Evolutionary conservation across 1,140 invertebrate species (phyloP).

Genomic region (Drosophila ananassae): DNA sequence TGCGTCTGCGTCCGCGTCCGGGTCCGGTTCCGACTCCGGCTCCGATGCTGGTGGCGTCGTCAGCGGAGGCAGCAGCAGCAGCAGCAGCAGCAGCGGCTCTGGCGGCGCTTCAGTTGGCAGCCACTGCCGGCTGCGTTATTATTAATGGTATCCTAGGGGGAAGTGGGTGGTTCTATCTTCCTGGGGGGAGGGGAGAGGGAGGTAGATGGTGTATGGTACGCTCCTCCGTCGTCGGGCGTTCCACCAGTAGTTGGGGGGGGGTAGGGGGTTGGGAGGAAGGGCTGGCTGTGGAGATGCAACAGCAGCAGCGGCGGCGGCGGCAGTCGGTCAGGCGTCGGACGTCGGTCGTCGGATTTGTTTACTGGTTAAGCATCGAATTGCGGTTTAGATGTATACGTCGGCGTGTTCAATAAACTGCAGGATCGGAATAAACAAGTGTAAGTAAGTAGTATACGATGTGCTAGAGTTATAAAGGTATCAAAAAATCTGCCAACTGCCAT

Average conservation of each 20-base stretch:
- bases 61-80: background rate
- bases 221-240: no score
- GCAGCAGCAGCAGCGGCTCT: background rate
- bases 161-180: no score
- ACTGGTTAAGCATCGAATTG: constrained; percentile 43
- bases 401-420: constrained; percentile 53
- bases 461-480: no score
- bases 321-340: constrained; percentile 7
- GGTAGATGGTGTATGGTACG: no score
- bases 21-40: background rate
- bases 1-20: constrained; percentile 30
- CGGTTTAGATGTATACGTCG: constrained; percentile 47
- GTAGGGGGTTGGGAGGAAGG: background rate
- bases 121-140: no score
- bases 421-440: background rate
- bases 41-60: constrained; percentile 11
- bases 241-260: background rate
- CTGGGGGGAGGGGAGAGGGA: no score
- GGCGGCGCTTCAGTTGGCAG: background rate
- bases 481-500: no score
- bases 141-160: no score
- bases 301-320: background rate
- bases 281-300: background rate
- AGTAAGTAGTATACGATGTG: background rate
- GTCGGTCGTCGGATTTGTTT: constrained; percentile 23